phyloP scores from a whole-genome alignment of 1,140 invertebrate genomes.

The Cydia pomonella region DNA sequence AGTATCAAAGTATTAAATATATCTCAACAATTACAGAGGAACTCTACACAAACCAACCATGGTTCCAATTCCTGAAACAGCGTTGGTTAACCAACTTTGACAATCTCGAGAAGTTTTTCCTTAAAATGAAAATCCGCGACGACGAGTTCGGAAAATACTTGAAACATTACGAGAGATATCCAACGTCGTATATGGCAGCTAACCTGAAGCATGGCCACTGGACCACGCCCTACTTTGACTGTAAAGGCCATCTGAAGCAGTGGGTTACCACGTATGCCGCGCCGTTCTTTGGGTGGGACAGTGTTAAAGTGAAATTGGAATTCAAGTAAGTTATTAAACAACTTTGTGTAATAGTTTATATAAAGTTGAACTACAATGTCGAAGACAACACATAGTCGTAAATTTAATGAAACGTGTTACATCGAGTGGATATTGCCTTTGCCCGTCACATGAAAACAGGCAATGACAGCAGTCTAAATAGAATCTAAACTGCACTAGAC shows the following conservation, averaged over 20 bases:
- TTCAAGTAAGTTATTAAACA: constrained; percentile 90
- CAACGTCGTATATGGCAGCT: constrained; percentile 93
- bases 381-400: too few species aligned
- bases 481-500: too few species aligned
- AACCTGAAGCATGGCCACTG: constrained; percentile 94
- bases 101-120: constrained; percentile 93
- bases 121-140: constrained; percentile 95
- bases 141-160: constrained; percentile 91
- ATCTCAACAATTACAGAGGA: constrained; percentile 79
- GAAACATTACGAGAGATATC: constrained; percentile 94
- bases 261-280: constrained; percentile 97
- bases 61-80: constrained; percentile 94
- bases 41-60: constrained; percentile 91
- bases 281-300: constrained; percentile 98
- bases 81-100: constrained; percentile 97
- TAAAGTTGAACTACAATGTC: too few species aligned
- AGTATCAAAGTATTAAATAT: too few species aligned
- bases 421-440: too few species aligned
- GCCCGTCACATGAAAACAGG: too few species aligned
- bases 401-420: too few species aligned
- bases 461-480: too few species aligned
- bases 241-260: constrained; percentile 94
- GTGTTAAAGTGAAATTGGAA: constrained; percentile 93
- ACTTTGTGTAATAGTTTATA: too few species aligned
- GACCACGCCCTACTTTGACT: constrained; percentile 97